Percentiles rank a stretch among this genome's conserved stretches.
Evolutionary conservation across 2,888 invertebrate species (phyloP).

Genomic region (Drosophila fungiperda): DNA sequence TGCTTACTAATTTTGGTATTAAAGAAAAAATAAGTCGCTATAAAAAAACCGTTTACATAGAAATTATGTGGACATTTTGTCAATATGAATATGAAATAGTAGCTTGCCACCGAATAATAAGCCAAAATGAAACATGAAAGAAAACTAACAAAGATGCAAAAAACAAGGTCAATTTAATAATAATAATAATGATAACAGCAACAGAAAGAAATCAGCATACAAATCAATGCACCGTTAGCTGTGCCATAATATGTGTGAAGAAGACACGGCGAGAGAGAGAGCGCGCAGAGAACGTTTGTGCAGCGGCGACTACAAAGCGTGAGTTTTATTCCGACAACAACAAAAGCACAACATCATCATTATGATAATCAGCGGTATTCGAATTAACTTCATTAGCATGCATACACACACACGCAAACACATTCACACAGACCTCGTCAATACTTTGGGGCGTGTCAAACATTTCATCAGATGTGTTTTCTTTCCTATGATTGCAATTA

Average conservation of each 20-base stretch:
- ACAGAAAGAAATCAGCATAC: conserved; percentile 24
- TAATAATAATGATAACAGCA: conserved; percentile 32
- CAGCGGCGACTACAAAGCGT: conserved; percentile 69
- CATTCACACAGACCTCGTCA: conserved; percentile 6
- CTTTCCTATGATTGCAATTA: conserved; percentile 38
- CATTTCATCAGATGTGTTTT: conserved; percentile 4
- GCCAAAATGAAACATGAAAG: conserved; percentile 28
- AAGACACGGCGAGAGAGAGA: conserved; percentile 16
- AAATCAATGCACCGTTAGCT: conserved; percentile 75
- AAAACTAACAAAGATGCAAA: conserved; percentile 59
- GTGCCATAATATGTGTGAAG: conserved; percentile 62
- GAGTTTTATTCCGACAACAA: conserved; percentile 24
- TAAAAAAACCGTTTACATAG: conserved; percentile 36
- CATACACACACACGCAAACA: conserved; percentile 11
- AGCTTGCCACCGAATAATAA: conserved; percentile 55
- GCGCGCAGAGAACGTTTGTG: conserved; percentile 20
- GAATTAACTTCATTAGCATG: conserved; percentile 64
- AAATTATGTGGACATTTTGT: conserved; percentile 28
- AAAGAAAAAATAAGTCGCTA: conserved; percentile 59
- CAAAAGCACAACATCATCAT: conserved; percentile 40
- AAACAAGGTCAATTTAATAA: conserved; percentile 78
- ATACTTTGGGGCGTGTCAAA: conserved; percentile 40
- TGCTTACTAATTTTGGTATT: conserved; percentile 68
- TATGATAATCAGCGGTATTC: conserved; percentile 61
- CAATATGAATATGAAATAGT: conserved; percentile 66